Base-by-base conservation (phyloP, 2,113 vertebrate genomes). In the Malurus alboscapulatus region DNA sequence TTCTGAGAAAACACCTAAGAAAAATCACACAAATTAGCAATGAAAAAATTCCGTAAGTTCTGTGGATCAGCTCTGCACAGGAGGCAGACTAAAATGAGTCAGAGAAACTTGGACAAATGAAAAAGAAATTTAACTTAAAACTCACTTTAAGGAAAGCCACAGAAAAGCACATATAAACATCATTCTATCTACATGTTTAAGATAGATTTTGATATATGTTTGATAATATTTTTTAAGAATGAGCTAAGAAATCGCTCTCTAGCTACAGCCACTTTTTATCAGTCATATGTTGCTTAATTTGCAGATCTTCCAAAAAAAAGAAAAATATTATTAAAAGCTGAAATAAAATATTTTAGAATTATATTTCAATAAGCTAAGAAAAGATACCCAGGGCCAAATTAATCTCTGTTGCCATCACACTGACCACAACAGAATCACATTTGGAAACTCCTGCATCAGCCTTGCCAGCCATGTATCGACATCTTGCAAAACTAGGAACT, bases 291-390 rank as follows among this genome's bases (percentile, higher is more conserved):
- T 95, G 65, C 85, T 93, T 84, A 84, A 86, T 27, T 84, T 93
- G 90, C 51, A 86, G 13, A 80, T 67, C 30, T 92, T 95, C 95
- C 95, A 96, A 95, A 96, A 93, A 88, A 78, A 95, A 93, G 72
- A 75, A 96, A 93, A 95, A 96, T 86, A 88, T 90, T 94, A 90
- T 93, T 94, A 74, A 93, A 94, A 90, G 59, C 53, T 73, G 40
- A 95, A 95, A 94, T 75, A 71, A 95, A 93, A 85, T 94, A 94
- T 91, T 90, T 90, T 62, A 86, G 63, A 90, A 86, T 94, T 96
- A 59, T 86, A 90, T 88, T 95, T 86, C 71, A 95, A 92, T 77
- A 95, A 92, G 72, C 83, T 93, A 88, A 86, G 83, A 96, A 96
- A 94, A 95, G 90, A 92, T 67, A 84, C 8, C 9, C 19, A 59